These are phyloP conservation scores for Notospermus geniculatus DNA, from an alignment of 1,140 invertebrate genomes.

Conservation along the genomic window DNA sequence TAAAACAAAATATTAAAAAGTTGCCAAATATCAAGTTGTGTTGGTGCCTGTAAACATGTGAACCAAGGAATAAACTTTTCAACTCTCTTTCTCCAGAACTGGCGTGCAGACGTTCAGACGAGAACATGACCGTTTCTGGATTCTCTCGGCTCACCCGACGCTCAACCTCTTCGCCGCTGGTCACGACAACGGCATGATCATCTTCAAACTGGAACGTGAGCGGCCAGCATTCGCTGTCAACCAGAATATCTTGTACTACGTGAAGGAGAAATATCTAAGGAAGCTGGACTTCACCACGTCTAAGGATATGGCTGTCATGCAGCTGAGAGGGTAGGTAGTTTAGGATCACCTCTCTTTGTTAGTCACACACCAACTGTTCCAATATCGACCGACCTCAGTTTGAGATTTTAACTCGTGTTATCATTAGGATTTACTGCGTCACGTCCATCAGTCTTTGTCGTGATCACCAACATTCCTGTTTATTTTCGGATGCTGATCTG, in stretches of 20 bases:
- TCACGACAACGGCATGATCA: conserved; percentile 91
- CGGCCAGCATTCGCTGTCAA: conserved; percentile 92
- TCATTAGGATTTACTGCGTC: no score
- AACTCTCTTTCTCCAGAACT: conserved; percentile 61
- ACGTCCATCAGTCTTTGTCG: no score
- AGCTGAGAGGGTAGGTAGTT: conserved; percentile 71
- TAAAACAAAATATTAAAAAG: no score
- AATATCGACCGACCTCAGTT: no score
- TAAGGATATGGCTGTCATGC: conserved; percentile 90
- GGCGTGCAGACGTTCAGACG: conserved; percentile 90
- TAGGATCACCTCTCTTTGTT: no score
- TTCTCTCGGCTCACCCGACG: conserved; percentile 80
- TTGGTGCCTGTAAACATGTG: no score
- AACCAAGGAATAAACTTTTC: no score
- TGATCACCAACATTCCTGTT: not conserved
- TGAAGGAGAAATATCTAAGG: conserved; percentile 89
- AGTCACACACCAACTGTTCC: no score
- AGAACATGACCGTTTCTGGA: conserved; percentile 97
- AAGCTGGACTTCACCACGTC: conserved; percentile 89
- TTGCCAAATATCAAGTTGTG: no score
- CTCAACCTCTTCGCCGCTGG: conserved; percentile 70
- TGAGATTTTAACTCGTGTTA: no score
- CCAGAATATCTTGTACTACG: conserved; percentile 92
- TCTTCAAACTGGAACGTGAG: conserved; percentile 88
- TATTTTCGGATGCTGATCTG: not conserved